Evolutionary conservation across 2,888 invertebrate genomes (phyloP), one percentile per base, ranked within the genome.

Genomic region (Rhogogaster chlorosoma): DNA sequence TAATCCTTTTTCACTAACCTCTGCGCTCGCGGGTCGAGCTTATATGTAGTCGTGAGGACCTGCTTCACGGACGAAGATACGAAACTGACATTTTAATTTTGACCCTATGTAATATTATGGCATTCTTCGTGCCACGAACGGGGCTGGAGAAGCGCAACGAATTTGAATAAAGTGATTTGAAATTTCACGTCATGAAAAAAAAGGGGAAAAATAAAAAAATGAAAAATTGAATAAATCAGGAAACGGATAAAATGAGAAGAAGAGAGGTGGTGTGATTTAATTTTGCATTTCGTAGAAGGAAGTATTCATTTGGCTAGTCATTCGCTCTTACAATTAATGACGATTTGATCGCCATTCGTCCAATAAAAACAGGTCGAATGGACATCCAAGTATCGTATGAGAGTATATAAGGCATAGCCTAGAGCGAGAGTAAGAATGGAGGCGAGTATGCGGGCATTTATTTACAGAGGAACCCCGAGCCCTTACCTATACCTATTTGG

Each of bases 11-110:
- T 42, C 57, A 61, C 80, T 49, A 57, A 49, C 57, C 49, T 61
- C 61, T 61, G 36, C 53, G 49, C 26, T 38, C n/a, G n/a, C 9
- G 71, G 7, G 71, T n/a, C n/a, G n/a, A 71, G 42, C 15, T 42
- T 12, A 15, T 6, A 10, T 61, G 10, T 22, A 42, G 77, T 45
- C 45, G 1, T 15, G 32, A 70, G n/a, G 42, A n/a, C 38, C 22
- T 80, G 80, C 26, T 22, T 36, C 36, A 12, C n/a, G 26, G 1
- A 36, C 36, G 36, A 22, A 80, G 61, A 61, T 61, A 38, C 61
- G 26, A 61, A 61, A 61, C 80, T 80, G 80, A 80, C 80, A 26
- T 80, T 80, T 80, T 32, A 80, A 80, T 80, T 80, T 80, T 61
- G 18, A 36, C 10, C 36, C 38, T 15, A 32, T 10, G 49, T 5